Base-by-base conservation (phyloP, 2,113 vertebrate species). In the Coreoperca whiteheadi region DNA sequence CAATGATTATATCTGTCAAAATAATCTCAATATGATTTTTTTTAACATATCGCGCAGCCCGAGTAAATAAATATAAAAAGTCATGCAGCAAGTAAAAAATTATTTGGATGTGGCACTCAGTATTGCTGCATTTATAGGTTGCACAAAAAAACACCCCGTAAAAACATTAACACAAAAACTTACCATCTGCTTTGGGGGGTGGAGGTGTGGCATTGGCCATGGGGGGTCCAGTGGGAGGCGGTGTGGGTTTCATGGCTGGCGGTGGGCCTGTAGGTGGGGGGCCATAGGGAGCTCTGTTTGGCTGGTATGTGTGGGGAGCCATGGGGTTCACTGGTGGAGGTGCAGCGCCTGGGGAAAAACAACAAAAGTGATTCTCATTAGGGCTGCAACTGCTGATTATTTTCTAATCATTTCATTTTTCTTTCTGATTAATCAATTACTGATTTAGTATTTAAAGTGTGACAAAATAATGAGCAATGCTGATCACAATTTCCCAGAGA, bases 121-220 rank as follows among this genome's bases (percentile, higher is more conserved):
- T 11, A 2, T 7, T 28, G 15, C 2, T 8, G 54, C 48, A 16
- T 30, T 14, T 28, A 23, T 9, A 9, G 1, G 39, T 8, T 16
- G 12, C 39, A 60, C 48, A 32, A 54, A 54, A 32, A 23, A 57
- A 2, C 15, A 3, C n/a, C n/a, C n/a, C n/a, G n/a, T n/a, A n/a
- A 32, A 23, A 57, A 2, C 15, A 3, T 2, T 14, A 11, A 37
- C 37, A 43, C 15, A 64, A 23, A 54, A 60, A 57, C 93, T 94
- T 93, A 98, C 97, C 97, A 88, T 97, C 97, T 68, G 77, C 94
- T 74, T 84, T 95, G 66, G 85, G 86, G 28, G 90, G 92, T 34
- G 83, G 84, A 61, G 88, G 87, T 48, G 91, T 90, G 20, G 68
- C 89, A 54, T 67, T 91, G 53, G 75, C 83, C 79, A 92, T 39